Conservation (phyloP, 2,797 vertebrate genomes). For the Gambusia yucatana region DNA sequence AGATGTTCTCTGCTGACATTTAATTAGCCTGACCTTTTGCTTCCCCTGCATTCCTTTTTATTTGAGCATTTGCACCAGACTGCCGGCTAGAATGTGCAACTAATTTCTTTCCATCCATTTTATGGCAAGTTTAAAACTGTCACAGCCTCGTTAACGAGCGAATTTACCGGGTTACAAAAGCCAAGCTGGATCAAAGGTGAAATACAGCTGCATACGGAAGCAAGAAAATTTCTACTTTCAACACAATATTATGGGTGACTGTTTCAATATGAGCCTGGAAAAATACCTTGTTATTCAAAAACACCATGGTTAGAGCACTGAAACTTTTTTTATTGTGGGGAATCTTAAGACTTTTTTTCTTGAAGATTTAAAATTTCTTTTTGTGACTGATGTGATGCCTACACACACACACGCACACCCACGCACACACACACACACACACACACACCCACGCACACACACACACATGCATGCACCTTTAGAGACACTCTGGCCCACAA, state of each 20-base stretch:
- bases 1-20: constrained; percentile 76
- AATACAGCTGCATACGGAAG: constrained; percentile 11
- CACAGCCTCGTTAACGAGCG: constrained; percentile 21
- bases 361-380: not conserved
- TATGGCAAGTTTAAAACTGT: constrained; percentile 20
- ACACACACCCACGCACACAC: not conserved
- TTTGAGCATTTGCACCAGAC: constrained; percentile 50
- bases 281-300: too few species aligned
- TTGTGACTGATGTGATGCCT: not conserved
- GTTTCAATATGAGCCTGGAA: not conserved
- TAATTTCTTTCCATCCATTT: constrained; percentile 33
- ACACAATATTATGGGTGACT: not conserved
- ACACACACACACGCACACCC: too few species aligned
- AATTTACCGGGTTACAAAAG: constrained; percentile 25
- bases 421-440: too few species aligned
- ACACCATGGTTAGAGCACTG: too few species aligned
- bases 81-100: constrained; percentile 59
- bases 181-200: constrained; percentile 24
- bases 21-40: constrained; percentile 79
- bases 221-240: not conserved
- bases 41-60: constrained; percentile 52
- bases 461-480: not conserved
- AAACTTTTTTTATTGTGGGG: not conserved
- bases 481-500: not conserved
- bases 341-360: not conserved